Conservation (phyloP, 2,888 invertebrate genomes). For the Drosophila colorata region DNA sequence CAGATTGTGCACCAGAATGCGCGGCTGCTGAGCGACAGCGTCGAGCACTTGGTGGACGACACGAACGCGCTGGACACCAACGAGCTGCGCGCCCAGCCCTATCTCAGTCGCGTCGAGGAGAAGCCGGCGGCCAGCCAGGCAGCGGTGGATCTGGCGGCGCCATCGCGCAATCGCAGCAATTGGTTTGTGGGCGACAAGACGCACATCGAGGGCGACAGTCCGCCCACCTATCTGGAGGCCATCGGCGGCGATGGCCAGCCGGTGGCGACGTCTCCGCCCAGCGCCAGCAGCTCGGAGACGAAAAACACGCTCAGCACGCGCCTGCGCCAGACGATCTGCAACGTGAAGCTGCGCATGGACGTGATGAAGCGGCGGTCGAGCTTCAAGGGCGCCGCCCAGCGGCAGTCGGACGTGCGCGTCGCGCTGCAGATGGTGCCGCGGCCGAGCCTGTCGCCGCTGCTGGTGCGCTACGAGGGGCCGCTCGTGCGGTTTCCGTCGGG, state of each 20-base stretch:
- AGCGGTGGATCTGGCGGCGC: slow-evolving; percentile 69
- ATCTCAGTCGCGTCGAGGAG: slow-evolving; percentile 67
- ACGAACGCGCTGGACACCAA: slow-evolving; percentile 2
- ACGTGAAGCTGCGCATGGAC: slow-evolving; percentile 83
- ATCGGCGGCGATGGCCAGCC: slow-evolving; percentile 66
- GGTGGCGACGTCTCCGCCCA: background rate
- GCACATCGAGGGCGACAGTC: slow-evolving; percentile 81
- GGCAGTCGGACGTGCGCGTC: slow-evolving; percentile 79
- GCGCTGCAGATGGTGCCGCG: slow-evolving; percentile 84
- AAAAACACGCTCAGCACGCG: slow-evolving; percentile 68
- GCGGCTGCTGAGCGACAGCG: slow-evolving; percentile 80
- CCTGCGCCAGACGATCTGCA: slow-evolving; percentile 81
- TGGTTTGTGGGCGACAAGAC: slow-evolving; percentile 81
- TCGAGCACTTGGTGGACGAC: slow-evolving; percentile 81
- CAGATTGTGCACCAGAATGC: slow-evolving; percentile 84
- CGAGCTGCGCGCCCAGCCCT: slow-evolving; percentile 65
- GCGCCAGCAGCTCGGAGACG: slow-evolving; percentile 12
- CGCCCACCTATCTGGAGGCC: slow-evolving; percentile 84
- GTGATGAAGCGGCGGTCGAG: slow-evolving; percentile 83
- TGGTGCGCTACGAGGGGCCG: slow-evolving; percentile 84
- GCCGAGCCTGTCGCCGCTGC: slow-evolving; percentile 82
- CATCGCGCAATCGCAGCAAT: slow-evolving; percentile 79
- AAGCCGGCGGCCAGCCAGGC: slow-evolving; percentile 19
- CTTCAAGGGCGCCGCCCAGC: slow-evolving; percentile 70
- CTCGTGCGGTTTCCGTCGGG: slow-evolving; percentile 86